phyloP scores from a whole-genome alignment of 2,797 vertebrate genomes.

The Myotis daubentonii region DNA sequence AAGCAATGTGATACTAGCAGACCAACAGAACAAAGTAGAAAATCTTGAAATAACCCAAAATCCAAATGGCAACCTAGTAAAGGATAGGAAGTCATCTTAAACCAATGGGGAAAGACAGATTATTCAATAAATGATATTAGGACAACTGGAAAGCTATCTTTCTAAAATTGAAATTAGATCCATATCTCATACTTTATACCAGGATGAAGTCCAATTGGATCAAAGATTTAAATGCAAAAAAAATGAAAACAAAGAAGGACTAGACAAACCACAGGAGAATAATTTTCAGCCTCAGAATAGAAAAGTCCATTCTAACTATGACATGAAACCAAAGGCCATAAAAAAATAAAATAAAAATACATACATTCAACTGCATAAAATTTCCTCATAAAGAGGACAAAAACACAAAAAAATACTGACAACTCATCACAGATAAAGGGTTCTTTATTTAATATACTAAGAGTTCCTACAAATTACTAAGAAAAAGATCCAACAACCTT shows the following conservation, averaged over 20 bases:
- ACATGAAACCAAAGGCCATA: conserved; percentile 12
- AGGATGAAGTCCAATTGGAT: not conserved
- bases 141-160: not conserved
- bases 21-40: not conserved
- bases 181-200: not conserved
- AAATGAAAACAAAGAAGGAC: not conserved
- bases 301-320: not conserved
- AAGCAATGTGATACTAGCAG: not conserved
- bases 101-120: not conserved
- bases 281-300: not conserved
- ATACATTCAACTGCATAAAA: conserved; percentile 15
- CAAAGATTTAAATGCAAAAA: conserved; percentile 41
- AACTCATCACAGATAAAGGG: not conserved
- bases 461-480: conserved; percentile 14
- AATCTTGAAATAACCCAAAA: conserved; percentile 54
- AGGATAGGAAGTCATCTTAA: not conserved
- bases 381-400: not conserved
- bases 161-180: conserved; percentile 10
- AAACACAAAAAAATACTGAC: conserved; percentile 4
- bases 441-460: not conserved
- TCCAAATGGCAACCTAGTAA: not conserved
- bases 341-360: not conserved
- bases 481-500: conserved; percentile 44
- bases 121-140: conserved; percentile 1
- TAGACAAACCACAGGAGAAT: not conserved